A percentile compares a stretch with the other conserved stretches of the same genome.
phyloP scores from a whole-genome alignment of 2,797 vertebrate species.

The Threskiornis aethiopicus region DNA sequence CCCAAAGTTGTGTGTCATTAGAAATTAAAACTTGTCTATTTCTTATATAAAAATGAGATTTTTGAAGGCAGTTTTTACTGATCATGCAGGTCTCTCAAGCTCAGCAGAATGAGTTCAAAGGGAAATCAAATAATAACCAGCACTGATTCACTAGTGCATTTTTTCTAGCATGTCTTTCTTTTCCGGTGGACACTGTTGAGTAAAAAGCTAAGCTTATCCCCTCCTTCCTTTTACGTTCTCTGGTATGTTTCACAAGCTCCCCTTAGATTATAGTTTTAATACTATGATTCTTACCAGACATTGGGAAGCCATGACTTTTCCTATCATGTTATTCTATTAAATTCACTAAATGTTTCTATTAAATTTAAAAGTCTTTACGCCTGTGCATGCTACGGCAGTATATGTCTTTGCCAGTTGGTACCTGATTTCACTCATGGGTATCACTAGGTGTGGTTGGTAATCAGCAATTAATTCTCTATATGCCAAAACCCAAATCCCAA shows the following conservation, averaged over 20 bases:
- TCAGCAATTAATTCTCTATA: neutral
- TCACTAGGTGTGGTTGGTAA: neutral
- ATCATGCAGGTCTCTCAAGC: neutral
- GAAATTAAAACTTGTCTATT: neutral
- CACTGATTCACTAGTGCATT: neutral
- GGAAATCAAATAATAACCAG: conserved; percentile 6
- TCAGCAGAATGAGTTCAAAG: conserved; percentile 42
- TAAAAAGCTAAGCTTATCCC: neutral
- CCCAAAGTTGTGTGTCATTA: neutral
- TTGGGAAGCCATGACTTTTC: neutral
- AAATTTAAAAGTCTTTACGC: neutral
- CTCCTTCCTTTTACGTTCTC: neutral
- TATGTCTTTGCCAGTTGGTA: neutral
- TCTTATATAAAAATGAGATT: neutral
- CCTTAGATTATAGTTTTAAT: neutral
- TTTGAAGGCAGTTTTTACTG: neutral
- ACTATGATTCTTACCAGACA: neutral
- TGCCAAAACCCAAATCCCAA: neutral
- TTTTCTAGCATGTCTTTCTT: neutral
- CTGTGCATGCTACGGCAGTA: neutral
- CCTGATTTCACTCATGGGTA: neutral
- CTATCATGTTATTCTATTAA: neutral
- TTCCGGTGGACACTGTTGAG: neutral
- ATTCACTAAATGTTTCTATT: neutral
- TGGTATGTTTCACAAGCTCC: conserved; percentile 1